These are phyloP conservation scores for Agapostemon virescens DNA, from an alignment of 2,888 invertebrate species.

Conservation along the genomic window DNA sequence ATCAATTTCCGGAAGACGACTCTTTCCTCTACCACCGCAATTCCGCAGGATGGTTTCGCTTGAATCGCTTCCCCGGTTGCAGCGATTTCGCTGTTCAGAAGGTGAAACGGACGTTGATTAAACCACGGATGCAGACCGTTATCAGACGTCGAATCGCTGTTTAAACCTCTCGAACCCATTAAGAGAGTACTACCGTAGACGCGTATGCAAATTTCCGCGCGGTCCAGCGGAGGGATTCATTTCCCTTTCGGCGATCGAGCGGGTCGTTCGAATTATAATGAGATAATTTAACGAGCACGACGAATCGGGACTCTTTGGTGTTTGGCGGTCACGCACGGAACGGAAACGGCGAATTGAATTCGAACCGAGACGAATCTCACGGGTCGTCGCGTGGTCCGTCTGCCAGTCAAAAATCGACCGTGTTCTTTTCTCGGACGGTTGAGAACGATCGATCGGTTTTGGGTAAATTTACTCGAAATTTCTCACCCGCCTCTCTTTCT, in stretches of 20 bases:
- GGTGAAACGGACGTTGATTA: conserved; percentile 51
- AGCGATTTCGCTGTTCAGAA: conserved; percentile 1
- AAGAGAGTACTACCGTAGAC: too few species aligned
- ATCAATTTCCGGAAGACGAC: background rate
- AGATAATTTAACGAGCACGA: conserved; percentile 64
- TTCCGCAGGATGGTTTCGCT: background rate
- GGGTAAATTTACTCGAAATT: conserved; percentile 1
- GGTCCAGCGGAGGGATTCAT: background rate
- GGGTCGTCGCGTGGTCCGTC: conserved; percentile 25
- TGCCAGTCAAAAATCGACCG: conserved; percentile 40
- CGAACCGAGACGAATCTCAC: conserved; percentile 48
- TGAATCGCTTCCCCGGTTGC: conserved; percentile 8
- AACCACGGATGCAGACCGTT: conserved; percentile 37
- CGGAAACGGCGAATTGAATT: conserved; percentile 62
- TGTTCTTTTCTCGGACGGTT: conserved; percentile 14
- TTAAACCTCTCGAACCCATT: conserved; percentile 38
- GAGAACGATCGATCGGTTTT: background rate
- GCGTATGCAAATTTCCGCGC: conserved; percentile 49
- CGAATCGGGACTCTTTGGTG: conserved; percentile 51
- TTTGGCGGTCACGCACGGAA: conserved; percentile 55
- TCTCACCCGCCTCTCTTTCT: background rate
- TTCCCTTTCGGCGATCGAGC: conserved; percentile 32
- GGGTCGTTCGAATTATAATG: conserved; percentile 52
- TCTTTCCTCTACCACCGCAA: background rate
- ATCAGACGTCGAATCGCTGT: conserved; percentile 36